phyloP scores from a whole-genome alignment of 1,140 invertebrate species.

The Megathymus violae region DNA sequence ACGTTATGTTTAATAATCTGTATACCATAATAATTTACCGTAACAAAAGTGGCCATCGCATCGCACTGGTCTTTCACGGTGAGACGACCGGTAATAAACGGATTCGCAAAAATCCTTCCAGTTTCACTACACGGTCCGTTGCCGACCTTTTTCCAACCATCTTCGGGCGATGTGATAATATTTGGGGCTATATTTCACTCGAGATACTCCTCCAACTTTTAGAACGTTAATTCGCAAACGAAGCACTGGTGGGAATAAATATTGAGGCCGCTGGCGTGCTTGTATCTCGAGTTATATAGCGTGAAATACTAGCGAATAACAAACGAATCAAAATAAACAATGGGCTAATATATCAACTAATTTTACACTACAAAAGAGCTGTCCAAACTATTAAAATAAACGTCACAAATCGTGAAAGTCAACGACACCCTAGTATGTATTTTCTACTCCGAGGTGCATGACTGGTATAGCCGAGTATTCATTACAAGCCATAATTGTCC shows the following conservation, averaged over 20 bases:
- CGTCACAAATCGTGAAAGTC: too few relatives aligned
- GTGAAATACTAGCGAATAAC: not conserved
- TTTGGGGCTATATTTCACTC: constrained; percentile 58
- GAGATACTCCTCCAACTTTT: constrained; percentile 40
- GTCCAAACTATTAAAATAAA: too few relatives aligned
- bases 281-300: not conserved
- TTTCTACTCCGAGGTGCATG: too few relatives aligned
- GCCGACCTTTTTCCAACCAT: constrained; percentile 53
- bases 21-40: not conserved
- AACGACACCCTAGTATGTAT: too few relatives aligned
- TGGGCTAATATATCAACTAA: too few relatives aligned
- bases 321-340: too few relatives aligned
- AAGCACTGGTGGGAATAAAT: constrained; percentile 26
- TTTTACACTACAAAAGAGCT: too few relatives aligned
- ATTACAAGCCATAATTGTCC: too few relatives aligned
- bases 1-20: too few relatives aligned
- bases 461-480: too few relatives aligned
- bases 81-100: constrained; percentile 54
- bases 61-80: not conserved
- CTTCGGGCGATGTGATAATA: constrained; percentile 57
- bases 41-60: not conserved
- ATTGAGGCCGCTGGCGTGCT: constrained; percentile 7
- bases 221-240: constrained; percentile 42
- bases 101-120: constrained; percentile 65
- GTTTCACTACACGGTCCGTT: constrained; percentile 48